Evolutionary conservation across 2,113 vertebrate genomes (phyloP).

Genomic region (Xenopus laevis): DNA sequence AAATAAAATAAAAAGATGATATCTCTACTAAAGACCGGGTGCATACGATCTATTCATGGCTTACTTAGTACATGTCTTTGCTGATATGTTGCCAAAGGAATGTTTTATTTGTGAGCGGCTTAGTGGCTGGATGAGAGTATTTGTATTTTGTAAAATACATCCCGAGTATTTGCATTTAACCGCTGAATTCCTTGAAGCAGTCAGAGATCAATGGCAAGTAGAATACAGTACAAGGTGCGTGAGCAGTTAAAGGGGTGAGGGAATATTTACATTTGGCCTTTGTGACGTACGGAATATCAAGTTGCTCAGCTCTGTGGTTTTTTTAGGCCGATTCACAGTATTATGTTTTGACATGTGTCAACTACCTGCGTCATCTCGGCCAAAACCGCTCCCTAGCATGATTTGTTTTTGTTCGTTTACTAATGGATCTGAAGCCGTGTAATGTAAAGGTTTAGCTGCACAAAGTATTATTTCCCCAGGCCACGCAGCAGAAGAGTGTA

Average conservation of each 20-base stretch:
- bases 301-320: constrained; percentile 54
- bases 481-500: constrained; percentile 45
- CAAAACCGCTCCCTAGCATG: constrained; percentile 46
- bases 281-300: constrained; percentile 45
- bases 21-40: too few species aligned
- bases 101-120: too few species aligned
- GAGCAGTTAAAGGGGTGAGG: constrained; percentile 13
- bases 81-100: too few species aligned
- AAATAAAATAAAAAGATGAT: too few species aligned
- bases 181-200: background rate
- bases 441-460: constrained; percentile 42
- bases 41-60: too few species aligned
- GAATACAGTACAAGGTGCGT: background rate
- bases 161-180: background rate
- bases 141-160: too few species aligned
- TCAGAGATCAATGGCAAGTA: background rate
- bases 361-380: constrained; percentile 47
- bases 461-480: constrained; percentile 50
- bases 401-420: constrained; percentile 22
- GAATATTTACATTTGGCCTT: constrained; percentile 9
- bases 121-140: too few species aligned
- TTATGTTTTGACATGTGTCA: constrained; percentile 46
- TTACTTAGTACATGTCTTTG: too few species aligned
- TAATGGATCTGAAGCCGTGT: constrained; percentile 45
- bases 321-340: constrained; percentile 30